These are phyloP conservation scores for Brachionus paranguensis DNA, from an alignment of 1,140 invertebrate genomes.

Conservation along the genomic window DNA sequence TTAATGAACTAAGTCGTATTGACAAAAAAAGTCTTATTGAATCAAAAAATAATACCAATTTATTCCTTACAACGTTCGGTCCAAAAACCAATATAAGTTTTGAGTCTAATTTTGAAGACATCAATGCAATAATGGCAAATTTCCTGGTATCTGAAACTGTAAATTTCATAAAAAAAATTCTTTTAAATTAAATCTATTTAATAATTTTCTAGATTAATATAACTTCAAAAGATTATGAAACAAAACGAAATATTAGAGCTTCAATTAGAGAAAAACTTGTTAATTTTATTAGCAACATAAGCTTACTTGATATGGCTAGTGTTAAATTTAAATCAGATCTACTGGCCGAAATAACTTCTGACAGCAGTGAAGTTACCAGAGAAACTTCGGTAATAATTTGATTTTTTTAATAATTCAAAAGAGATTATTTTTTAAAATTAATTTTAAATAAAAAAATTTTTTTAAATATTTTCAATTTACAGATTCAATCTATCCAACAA, in stretches of 20 bases:
- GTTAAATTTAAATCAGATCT: conserved; percentile 13
- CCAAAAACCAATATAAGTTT: conserved; percentile 13
- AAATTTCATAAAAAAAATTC: neutral
- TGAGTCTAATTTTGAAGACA: neutral
- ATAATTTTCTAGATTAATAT: neutral
- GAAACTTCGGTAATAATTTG: neutral
- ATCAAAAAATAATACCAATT: neutral
- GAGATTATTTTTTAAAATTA: neutral
- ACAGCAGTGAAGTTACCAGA: conserved; percentile 3
- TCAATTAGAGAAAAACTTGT: neutral
- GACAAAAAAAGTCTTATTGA: conserved; percentile 13
- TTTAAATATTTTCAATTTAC: neutral
- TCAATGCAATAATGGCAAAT: neutral
- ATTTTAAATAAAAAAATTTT: neutral
- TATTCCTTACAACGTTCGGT: conserved; percentile 1
- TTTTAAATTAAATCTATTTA: neutral
- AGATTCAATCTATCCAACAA: neutral
- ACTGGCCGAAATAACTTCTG: neutral
- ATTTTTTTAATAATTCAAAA: neutral
- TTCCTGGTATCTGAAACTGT: neutral
- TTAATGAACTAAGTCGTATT: neutral
- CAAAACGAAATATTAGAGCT: neutral
- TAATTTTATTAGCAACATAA: neutral
- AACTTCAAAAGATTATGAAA: conserved; percentile 1
- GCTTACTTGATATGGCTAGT: conserved; percentile 9